These are phyloP conservation scores for Nematostella vectensis DNA, from an alignment of 92 coral and sea anemone genomes.

Conservation along the genomic window DNA sequence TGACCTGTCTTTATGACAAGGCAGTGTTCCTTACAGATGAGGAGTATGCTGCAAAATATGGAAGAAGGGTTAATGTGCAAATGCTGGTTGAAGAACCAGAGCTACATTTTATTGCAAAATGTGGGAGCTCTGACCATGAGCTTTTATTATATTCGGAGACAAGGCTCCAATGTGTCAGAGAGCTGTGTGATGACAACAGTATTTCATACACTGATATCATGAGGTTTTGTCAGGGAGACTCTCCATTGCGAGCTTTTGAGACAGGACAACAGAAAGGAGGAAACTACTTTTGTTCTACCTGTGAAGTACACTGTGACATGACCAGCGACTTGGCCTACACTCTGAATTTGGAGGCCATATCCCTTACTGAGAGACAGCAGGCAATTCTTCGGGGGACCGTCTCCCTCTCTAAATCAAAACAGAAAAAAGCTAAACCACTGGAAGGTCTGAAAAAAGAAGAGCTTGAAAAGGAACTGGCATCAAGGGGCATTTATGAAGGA, in stretches of 20 bases:
- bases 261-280: slow-evolving; percentile 45
- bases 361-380: no score
- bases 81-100: slow-evolving; percentile 32
- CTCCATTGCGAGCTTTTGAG: slow-evolving; percentile 34
- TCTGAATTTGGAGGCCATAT: no score
- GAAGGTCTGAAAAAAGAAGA: slow-evolving; percentile 6
- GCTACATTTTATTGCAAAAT: slow-evolving; percentile 34
- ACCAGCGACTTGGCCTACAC: slow-evolving; percentile 29
- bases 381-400: no score
- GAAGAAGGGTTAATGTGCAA: slow-evolving; percentile 27
- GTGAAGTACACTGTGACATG: slow-evolving; percentile 25
- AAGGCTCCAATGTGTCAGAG: no score
- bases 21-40: slow-evolving; percentile 21
- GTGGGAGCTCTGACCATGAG: slow-evolving; percentile 43
- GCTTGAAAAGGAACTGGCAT: slow-evolving; percentile 20
- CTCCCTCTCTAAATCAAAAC: not conserved
- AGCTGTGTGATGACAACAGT: slow-evolving; percentile 2
- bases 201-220: not conserved
- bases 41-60: slow-evolving; percentile 21
- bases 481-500: slow-evolving; percentile 20
- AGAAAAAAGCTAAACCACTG: slow-evolving; percentile 16
- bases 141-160: slow-evolving; percentile 35
- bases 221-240: slow-evolving; percentile 38
- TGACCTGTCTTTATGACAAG: slow-evolving; percentile 12
- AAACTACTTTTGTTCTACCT: slow-evolving; percentile 26